Percentiles rank a stretch among this genome's conserved stretches.
phyloP scores from a whole-genome alignment of 2,888 invertebrate species.

The Meteorus colon region DNA sequence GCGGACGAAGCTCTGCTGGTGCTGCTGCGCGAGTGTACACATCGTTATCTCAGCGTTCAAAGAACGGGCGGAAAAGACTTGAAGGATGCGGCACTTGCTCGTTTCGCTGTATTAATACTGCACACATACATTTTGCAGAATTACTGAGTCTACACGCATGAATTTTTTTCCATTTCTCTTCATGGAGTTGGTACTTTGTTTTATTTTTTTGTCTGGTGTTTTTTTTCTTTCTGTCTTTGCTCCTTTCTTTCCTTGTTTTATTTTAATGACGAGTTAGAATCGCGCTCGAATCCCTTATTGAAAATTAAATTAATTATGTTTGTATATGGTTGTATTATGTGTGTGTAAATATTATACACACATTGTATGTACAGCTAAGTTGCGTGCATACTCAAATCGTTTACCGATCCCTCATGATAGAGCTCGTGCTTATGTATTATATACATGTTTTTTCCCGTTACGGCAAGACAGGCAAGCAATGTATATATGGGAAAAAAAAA shows the following conservation, averaged over 20 bases:
- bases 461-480: constrained; percentile 30
- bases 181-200: neutral
- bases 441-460: constrained; percentile 36
- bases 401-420: constrained; percentile 7
- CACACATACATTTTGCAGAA: neutral
- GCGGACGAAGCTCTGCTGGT: neutral
- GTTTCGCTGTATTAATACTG: constrained; percentile 9
- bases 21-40: constrained; percentile 53
- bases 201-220: neutral
- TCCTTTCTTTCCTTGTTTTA: neutral
- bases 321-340: constrained; percentile 17
- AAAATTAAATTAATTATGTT: constrained; percentile 37
- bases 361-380: constrained; percentile 7
- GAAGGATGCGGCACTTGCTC: constrained; percentile 21
- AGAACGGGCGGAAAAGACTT: constrained; percentile 39
- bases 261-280: neutral
- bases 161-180: constrained; percentile 1
- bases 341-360: neutral
- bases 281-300: constrained; percentile 14
- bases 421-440: constrained; percentile 3
- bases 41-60: constrained; percentile 57
- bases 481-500: neutral
- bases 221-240: neutral
- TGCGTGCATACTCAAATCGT: constrained; percentile 17
- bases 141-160: neutral